Percentiles rank a stretch among this genome's conserved stretches.
These are phyloP conservation scores for Drosophila varians DNA, from an alignment of 1,140 invertebrate genomes.

Conservation along the genomic window DNA sequence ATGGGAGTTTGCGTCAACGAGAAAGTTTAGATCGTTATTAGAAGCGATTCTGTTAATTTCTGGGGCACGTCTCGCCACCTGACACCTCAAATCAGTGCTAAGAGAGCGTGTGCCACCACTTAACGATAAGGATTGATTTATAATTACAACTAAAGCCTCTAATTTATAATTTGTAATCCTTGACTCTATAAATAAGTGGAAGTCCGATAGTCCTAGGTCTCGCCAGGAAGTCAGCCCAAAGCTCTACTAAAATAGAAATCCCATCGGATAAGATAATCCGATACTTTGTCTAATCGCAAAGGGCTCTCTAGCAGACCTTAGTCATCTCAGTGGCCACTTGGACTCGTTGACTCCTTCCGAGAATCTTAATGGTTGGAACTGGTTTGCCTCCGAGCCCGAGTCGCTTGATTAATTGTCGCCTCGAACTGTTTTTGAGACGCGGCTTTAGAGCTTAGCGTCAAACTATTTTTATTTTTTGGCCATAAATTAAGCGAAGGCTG, in stretches of 20 bases:
- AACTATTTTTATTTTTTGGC: constrained; percentile 37
- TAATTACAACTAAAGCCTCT: background rate
- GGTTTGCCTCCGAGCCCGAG: constrained; percentile 35
- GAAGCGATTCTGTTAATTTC: constrained; percentile 34
- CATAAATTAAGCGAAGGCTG: constrained; percentile 63
- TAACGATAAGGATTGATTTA: constrained; percentile 27
- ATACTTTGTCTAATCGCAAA: constrained; percentile 22
- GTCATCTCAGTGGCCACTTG: background rate
- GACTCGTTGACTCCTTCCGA: constrained; percentile 35
- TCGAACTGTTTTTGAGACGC: constrained; percentile 16
- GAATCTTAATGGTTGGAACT: constrained; percentile 44
- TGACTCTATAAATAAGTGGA: background rate
- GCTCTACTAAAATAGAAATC: background rate
- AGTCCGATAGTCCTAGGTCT: background rate
- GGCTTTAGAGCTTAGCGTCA: constrained; percentile 32
- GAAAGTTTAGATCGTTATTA: constrained; percentile 46
- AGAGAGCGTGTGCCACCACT: constrained; percentile 37
- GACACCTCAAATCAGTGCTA: constrained; percentile 56
- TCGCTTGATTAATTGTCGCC: constrained; percentile 65
- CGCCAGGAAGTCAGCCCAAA: background rate
- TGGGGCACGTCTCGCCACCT: constrained; percentile 23
- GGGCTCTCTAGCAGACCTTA: constrained; percentile 16
- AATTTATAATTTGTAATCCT: background rate
- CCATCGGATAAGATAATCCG: constrained; percentile 1
- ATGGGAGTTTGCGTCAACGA: constrained; percentile 44